These are phyloP conservation scores for Heliconius hortense DNA, from an alignment of 2,888 invertebrate genomes.

Conservation along the genomic window DNA sequence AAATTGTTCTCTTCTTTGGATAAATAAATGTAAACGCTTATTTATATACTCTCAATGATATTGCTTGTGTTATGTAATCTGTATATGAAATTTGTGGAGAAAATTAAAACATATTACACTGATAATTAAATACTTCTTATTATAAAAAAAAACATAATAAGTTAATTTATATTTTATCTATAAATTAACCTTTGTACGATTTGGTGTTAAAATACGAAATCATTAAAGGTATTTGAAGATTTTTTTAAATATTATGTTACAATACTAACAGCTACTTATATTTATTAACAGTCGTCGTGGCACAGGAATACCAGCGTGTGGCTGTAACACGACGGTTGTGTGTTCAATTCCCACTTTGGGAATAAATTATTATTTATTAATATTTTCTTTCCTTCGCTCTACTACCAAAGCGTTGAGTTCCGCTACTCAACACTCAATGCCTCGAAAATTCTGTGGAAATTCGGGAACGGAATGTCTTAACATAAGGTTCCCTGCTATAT, in stretches of 20 bases:
- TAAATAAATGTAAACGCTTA: conserved; percentile 30
- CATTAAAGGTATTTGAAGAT: not conserved
- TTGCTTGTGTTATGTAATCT: conserved; percentile 5
- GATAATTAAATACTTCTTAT: not conserved
- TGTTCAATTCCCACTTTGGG: too few relatives aligned
- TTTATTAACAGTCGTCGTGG: too few relatives aligned
- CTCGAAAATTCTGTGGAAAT: too few relatives aligned
- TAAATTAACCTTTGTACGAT: conserved; percentile 6
- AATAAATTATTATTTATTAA: too few relatives aligned
- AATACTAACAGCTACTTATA: too few relatives aligned
- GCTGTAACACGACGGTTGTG: too few relatives aligned
- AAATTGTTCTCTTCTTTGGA: conserved; percentile 40
- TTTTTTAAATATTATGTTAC: not conserved
- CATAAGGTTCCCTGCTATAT: too few relatives aligned
- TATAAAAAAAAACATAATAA: not conserved
- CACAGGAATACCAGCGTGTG: too few relatives aligned
- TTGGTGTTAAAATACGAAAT: not conserved
- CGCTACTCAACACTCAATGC: too few relatives aligned
- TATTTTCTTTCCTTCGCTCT: too few relatives aligned
- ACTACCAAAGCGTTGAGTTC: too few relatives aligned
- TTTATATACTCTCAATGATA: conserved; percentile 20
- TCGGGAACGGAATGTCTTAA: too few relatives aligned
- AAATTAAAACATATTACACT: not conserved
- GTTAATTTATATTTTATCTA: not conserved
- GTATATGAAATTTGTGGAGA: not conserved